A percentile compares a stretch with the other conserved stretches of the same genome.
These are phyloP conservation scores for Dicycla oo DNA, from an alignment of 2,888 invertebrate genomes.

Conservation along the genomic window DNA sequence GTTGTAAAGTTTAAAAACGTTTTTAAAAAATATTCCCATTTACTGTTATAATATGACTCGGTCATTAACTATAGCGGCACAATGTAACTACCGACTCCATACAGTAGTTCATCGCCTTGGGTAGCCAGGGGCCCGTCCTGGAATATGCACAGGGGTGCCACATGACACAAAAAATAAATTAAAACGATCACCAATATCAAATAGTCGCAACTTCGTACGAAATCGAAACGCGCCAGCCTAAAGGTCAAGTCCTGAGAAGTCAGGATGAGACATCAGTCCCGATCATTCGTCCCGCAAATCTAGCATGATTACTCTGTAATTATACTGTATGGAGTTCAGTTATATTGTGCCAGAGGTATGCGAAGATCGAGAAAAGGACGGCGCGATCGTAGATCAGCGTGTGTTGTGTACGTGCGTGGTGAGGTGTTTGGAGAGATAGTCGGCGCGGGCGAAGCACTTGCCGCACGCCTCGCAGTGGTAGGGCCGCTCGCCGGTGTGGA, in stretches of 20 bases:
- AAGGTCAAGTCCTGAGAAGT: constrained; percentile 54
- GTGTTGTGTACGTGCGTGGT: constrained; percentile 96
- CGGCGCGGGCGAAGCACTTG: constrained; percentile 97
- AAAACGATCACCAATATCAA: constrained; percentile 29
- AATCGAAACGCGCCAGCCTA: constrained; percentile 56
- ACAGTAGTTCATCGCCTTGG: constrained; percentile 31
- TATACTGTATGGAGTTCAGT: constrained; percentile 53
- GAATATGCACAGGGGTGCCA: constrained; percentile 22
- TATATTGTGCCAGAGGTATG: constrained; percentile 64
- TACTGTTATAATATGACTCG: constrained; percentile 83
- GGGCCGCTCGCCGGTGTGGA: constrained; percentile 97
- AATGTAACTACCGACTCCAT: constrained; percentile 53
- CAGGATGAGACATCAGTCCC: constrained; percentile 33
- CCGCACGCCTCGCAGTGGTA: constrained; percentile 98
- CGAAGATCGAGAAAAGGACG: constrained; percentile 73
- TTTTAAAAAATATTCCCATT: constrained; percentile 89
- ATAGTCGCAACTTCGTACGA: constrained; percentile 49
- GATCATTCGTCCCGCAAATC: constrained; percentile 23
- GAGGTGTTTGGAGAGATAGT: constrained; percentile 97
- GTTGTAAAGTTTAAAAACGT: constrained; percentile 87
- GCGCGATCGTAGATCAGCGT: constrained; percentile 86
- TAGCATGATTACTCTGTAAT: constrained; percentile 26
- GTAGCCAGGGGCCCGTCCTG: constrained; percentile 18
- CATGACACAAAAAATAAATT: constrained; percentile 30
- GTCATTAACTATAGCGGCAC: constrained; percentile 73